phyloP scores from a whole-genome alignment of 2,113 vertebrate species.

The Otus sunia region DNA sequence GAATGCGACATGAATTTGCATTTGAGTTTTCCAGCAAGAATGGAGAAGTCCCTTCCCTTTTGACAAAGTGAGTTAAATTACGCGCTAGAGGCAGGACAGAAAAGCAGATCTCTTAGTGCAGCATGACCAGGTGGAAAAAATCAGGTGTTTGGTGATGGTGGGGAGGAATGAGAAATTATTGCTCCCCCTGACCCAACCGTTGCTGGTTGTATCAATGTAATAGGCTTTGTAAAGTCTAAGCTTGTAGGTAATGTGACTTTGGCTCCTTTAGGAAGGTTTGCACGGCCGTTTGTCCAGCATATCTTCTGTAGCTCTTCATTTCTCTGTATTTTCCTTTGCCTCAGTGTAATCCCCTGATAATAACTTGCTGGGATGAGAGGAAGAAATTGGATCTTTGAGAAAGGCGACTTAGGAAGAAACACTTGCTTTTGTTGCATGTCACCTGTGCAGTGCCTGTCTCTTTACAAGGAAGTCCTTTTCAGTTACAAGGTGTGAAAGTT shows the following conservation, averaged over 20 bases:
- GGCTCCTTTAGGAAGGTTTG: neutral
- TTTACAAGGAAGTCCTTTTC: neutral
- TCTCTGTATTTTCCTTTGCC: too few relatives aligned
- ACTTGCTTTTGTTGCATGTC: neutral
- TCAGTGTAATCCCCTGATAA: too few relatives aligned
- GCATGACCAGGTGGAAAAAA: accelerated
- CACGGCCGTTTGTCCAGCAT: neutral
- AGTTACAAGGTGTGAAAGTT: neutral
- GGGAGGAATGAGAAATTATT: neutral
- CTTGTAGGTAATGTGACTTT: accelerated
- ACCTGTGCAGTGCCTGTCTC: accelerated
- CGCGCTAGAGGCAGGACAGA: neutral
- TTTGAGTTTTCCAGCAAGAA: neutral
- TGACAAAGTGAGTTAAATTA: neutral
- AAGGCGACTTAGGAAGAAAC: neutral
- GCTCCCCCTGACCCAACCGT: accelerated
- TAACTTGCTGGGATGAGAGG: too few relatives aligned
- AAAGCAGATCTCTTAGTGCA: neutral
- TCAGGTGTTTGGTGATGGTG: neutral
- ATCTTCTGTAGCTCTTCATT: neutral
- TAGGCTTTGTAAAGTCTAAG: neutral
- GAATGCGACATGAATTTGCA: accelerated
- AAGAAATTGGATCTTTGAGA: neutral
- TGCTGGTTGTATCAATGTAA: neutral
- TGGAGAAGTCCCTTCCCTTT: neutral